phyloP scores from a whole-genome alignment of 2,113 vertebrate species.

The Callospermophilus lateralis region DNA sequence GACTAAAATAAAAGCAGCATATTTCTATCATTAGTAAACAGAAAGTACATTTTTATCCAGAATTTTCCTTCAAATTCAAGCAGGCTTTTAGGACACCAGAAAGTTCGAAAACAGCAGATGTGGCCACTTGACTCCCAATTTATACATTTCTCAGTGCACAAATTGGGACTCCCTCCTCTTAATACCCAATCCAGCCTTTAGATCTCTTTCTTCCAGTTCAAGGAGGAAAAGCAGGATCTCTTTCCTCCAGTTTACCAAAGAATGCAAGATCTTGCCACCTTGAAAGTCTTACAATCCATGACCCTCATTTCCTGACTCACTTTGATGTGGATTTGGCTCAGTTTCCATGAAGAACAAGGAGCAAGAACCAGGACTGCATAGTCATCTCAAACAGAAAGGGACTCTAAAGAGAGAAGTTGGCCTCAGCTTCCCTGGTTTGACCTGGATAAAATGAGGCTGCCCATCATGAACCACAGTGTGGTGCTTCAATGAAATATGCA shows the following conservation, averaged over 20 bases:
- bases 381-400: not conserved
- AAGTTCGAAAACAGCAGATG: not conserved
- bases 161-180: not conserved
- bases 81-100: not conserved
- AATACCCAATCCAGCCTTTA: not conserved
- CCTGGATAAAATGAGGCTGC: conserved; percentile 17
- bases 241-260: not conserved
- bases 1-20: not conserved
- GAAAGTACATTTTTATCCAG: not conserved
- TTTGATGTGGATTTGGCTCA: not conserved
- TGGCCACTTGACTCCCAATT: not conserved
- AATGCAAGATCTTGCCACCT: not conserved
- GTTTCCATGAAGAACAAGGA: not conserved
- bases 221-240: not conserved
- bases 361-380: not conserved
- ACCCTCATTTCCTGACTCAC: not conserved
- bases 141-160: not conserved
- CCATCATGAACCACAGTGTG: not conserved
- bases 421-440: not conserved
- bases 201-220: not conserved
- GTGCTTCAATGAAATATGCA: not conserved
- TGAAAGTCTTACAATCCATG: not conserved
- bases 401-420: not conserved
- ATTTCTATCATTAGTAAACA: not conserved
- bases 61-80: not conserved